A percentile compares a stretch with the other conserved stretches of the same genome.
Conservation (phyloP, 2,888 invertebrate genomes). For the Megamerina dolium region DNA sequence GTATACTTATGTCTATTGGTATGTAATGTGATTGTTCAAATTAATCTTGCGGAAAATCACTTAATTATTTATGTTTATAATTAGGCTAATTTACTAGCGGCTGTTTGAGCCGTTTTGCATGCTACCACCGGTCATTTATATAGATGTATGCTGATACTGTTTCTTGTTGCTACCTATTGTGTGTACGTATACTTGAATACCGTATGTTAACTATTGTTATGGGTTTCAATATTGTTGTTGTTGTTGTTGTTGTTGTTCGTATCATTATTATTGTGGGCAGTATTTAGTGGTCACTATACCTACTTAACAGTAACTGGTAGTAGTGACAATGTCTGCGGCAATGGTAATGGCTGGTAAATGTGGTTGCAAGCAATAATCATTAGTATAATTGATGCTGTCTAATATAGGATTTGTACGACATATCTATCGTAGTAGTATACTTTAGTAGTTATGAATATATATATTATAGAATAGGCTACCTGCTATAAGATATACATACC, state of each 20-base stretch:
- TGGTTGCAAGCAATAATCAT: conserved; percentile 1
- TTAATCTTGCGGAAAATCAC: conserved; percentile 21
- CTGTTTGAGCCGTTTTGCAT: conserved; percentile 5
- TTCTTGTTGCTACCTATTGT: no score
- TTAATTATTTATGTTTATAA: conserved; percentile 20
- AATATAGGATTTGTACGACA: no score
- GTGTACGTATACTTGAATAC: no score
- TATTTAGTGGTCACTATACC: neutral
- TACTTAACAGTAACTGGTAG: no score
- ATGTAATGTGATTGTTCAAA: conserved; percentile 16
- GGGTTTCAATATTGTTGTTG: neutral
- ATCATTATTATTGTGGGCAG: conserved; percentile 1
- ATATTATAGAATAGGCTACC: no score
- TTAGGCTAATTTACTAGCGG: conserved; percentile 16
- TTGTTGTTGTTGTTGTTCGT: conserved; percentile 4
- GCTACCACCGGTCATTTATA: neutral
- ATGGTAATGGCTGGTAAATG: neutral
- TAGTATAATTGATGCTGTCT: neutral
- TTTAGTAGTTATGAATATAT: no score
- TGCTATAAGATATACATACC: no score
- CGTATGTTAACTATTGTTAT: no score
- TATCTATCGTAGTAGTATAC: no score
- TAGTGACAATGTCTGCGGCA: neutral
- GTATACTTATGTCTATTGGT: no score
- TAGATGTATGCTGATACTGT: no score